Evolutionary conservation across 53 echinoderm and acorn worm species (phyloP), one percentile per base, ranked within the genome.

Genomic region (Antedon mediterranea): DNA sequence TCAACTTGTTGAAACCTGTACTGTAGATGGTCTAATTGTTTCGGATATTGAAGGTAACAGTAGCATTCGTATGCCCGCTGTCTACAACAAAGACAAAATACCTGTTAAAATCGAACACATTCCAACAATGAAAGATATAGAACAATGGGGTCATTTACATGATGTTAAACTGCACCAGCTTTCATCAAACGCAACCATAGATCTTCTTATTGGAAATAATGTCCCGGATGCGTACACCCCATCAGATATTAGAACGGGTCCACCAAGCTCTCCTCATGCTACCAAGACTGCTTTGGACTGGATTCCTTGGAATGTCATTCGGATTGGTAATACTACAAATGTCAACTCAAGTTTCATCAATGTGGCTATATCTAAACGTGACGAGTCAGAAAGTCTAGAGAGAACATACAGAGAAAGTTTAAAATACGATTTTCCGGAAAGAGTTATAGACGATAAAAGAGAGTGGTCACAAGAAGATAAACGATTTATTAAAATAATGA

Each of bases 221-320:
- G 80, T 85, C 34, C 79, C 85, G 72, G 80, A 79, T 75, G 85
- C 85, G 0, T 85, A 85, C 71, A 71, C 85, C 28, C 85, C 76
- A 13, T n/a, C 44, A 13, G 85, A 80, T 26, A 76, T 85, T 0
- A 85, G 77, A 79, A 85, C 81, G 23, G 81, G 81, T 31, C 85
- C 81, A 34, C 33, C 32, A 5, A 76, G 85, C 43, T 80, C 80
- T 30, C 85, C 80, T 3, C 76, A 41, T 81, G 81, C 81, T 5
- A 85, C 80, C 15, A 84, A 80, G 75, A 85, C 85, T 8, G 43
- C 71, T 29, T 76, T 85, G 71, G 80, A 85, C 74, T 79, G 74
- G 79, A 79, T 84, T 79, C 79, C 85, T 6, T 86, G 86, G 82
- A 18, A 26, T 57, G 57, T 57, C 2, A 57, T 1, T 8, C 33